Conservation (phyloP, 2,113 vertebrate genomes). For the human region GRCh38 chr18:2959501-2960000, state of each 20-base stretch:
- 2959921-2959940: too few relatives aligned
- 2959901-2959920: too few relatives aligned
- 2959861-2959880: not conserved
- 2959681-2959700: not conserved
- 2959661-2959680: not conserved
- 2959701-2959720: not conserved
- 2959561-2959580: not conserved
- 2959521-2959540: not conserved
- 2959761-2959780: not conserved
- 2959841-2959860: slow-evolving; percentile 1
- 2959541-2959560: not conserved
- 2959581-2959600: not conserved
- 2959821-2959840: slow-evolving; percentile 28
- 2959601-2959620: not conserved
- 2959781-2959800: not conserved
- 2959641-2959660: not conserved
- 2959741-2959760: not conserved
- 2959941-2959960: too few relatives aligned
- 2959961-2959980: too few relatives aligned
- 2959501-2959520: not conserved
- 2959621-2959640: not conserved
- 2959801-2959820: not conserved
- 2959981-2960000: too few relatives aligned
- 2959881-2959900: too few relatives aligned
- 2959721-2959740: not conserved